Conservation (phyloP, 2,888 invertebrate genomes). For the Schizotus pectinicornis region DNA sequence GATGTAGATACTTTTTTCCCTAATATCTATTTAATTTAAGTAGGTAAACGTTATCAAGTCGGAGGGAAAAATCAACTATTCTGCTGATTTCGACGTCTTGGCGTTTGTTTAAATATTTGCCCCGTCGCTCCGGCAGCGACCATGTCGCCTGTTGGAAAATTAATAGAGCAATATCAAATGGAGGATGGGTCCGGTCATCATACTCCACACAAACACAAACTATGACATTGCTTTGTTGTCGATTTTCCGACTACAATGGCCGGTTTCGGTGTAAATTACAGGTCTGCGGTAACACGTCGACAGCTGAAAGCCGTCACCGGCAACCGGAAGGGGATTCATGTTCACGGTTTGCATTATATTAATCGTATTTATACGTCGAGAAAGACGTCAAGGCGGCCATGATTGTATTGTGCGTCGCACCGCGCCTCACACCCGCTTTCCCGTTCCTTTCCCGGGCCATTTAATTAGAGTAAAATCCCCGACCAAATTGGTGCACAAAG, state of each 20-base stretch:
- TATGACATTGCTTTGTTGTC: conserved; percentile 29
- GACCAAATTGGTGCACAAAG: conserved; percentile 20
- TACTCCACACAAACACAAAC: conserved; percentile 37
- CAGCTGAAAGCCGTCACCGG: conserved; percentile 44
- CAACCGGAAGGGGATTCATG: conserved; percentile 54
- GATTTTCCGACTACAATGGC: conserved; percentile 29
- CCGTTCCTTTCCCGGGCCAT: conserved; percentile 14
- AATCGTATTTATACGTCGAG: conserved; percentile 48
- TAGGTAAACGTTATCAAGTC: too few relatives aligned
- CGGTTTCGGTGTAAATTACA: conserved; percentile 40
- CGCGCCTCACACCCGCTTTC: conserved; percentile 30
- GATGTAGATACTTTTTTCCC: too few relatives aligned
- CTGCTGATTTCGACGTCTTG: conserved; percentile 3
- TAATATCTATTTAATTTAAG: too few relatives aligned
- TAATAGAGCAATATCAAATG: conserved; percentile 2
- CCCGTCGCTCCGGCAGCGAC: too few relatives aligned
- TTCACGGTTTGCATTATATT: conserved; percentile 47
- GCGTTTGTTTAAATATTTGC: too few relatives aligned
- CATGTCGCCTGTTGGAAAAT: conserved; percentile 6
- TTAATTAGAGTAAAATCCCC: conserved; percentile 31
- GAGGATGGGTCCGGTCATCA: conserved; percentile 25
- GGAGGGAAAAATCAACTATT: not conserved
- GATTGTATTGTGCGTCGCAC: conserved; percentile 29
- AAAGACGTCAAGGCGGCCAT: conserved; percentile 48
- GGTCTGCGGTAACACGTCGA: conserved; percentile 41